phyloP scores from a whole-genome alignment of 2,113 vertebrate species.

The Vicugna pacos region DNA sequence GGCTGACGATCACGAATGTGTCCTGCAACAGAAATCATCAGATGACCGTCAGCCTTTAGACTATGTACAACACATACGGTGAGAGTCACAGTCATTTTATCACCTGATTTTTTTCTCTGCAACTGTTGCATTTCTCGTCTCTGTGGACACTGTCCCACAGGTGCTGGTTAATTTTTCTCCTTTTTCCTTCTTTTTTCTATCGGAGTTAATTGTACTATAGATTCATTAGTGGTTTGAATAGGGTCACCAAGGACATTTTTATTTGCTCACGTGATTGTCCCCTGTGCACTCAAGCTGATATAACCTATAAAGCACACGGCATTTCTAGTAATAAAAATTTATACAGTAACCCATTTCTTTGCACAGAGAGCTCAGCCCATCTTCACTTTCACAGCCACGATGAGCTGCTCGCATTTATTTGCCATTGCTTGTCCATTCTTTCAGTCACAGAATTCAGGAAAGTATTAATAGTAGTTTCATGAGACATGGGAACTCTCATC shows the following conservation, averaged over 20 bases:
- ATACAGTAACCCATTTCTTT: neutral
- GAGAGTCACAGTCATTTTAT: neutral
- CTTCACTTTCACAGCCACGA: neutral
- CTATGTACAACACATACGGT: neutral
- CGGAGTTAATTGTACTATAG: neutral
- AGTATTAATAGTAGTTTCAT: neutral
- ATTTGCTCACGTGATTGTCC: neutral
- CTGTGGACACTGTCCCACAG: neutral
- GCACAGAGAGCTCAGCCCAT: neutral
- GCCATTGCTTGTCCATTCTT: neutral
- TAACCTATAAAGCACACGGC: neutral
- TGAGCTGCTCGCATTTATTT: neutral
- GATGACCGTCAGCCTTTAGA: neutral
- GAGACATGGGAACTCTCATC: neutral
- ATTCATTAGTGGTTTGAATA: neutral
- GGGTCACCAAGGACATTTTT: neutral
- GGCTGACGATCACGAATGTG: neutral
- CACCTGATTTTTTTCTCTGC: neutral
- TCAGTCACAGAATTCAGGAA: neutral
- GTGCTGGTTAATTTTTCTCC: neutral
- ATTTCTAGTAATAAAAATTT: neutral
- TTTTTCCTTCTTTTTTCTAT: neutral
- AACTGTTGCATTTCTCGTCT: neutral
- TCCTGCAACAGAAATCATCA: neutral
- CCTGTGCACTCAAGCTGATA: neutral